Evolutionary conservation across 2,797 vertebrate genomes (phyloP).

Genomic region (Petrocephalus schoutedeni): DNA sequence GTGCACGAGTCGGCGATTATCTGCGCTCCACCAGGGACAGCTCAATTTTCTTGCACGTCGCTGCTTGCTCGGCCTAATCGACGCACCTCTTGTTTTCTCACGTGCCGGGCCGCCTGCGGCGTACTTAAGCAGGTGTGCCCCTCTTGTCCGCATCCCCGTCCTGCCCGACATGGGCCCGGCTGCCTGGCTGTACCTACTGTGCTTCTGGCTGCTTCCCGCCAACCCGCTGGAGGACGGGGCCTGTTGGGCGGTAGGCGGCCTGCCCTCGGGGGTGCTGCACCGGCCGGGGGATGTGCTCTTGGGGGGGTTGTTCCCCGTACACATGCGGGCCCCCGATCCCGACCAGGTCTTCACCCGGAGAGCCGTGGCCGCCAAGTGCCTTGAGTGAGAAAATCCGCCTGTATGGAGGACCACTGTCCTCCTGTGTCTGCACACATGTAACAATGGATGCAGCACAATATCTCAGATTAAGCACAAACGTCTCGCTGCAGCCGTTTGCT

Average conservation of each 20-base stretch:
- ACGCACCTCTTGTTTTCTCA: conserved; percentile 28
- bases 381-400: conserved; percentile 24
- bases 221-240: conserved; percentile 19
- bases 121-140: conserved; percentile 33
- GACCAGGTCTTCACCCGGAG: conserved; percentile 32
- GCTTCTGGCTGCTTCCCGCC: conserved; percentile 18
- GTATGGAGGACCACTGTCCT: neutral
- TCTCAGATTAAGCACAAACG: neutral
- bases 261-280: conserved; percentile 40
- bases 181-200: conserved; percentile 35
- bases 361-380: conserved; percentile 26
- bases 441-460: neutral
- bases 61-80: conserved; percentile 26
- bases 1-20: neutral
- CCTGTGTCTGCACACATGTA: neutral
- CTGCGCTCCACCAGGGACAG: conserved; percentile 32
- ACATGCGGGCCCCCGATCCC: conserved; percentile 33
- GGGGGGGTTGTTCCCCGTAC: conserved; percentile 43
- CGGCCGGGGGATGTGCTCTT: conserved; percentile 43
- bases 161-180: conserved; percentile 37
- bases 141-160: neutral
- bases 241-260: conserved; percentile 37
- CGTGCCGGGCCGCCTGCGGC: conserved; percentile 34
- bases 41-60: conserved; percentile 31
- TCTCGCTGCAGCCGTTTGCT: neutral